Evolutionary conservation across 23 tunicate species (phyloP).

Genomic region (Trididemnum miniatum): DNA sequence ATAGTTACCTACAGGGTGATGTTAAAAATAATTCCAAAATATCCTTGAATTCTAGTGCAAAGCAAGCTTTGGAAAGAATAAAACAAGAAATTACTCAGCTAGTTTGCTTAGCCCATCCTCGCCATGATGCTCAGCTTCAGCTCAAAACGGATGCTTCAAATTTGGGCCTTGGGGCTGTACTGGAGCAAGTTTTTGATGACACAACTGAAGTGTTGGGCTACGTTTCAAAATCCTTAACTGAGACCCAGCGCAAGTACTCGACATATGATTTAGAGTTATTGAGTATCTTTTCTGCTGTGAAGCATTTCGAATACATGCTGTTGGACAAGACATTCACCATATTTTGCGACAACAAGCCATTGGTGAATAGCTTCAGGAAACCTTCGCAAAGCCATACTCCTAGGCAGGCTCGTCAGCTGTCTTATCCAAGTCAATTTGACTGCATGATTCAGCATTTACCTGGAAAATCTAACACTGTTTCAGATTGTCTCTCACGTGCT

Average conservation of each 20-base stretch:
- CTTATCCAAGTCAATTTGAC: neutral
- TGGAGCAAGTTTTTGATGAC: constrained; percentile 29
- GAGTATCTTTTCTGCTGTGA: constrained; percentile 15
- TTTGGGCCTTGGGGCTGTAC: constrained; percentile 20
- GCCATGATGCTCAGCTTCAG: neutral
- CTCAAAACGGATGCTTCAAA: constrained; percentile 17
- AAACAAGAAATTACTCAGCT: neutral
- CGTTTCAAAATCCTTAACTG: constrained; percentile 12
- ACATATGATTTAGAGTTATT: constrained; percentile 31
- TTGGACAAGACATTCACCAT: neutral
- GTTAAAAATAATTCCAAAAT: neutral
- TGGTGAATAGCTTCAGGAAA: neutral
- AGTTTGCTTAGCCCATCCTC: neutral
- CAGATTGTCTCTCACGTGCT: neutral
- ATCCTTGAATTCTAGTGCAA: neutral
- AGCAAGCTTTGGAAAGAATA: neutral
- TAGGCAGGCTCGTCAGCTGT: neutral
- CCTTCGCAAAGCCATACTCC: neutral
- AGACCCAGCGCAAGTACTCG: constrained; percentile 11
- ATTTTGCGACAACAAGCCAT: neutral
- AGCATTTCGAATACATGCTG: neutral
- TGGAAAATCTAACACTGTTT: neutral
- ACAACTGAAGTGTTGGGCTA: constrained; percentile 6
- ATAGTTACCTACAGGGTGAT: neutral
- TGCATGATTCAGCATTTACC: neutral